Evolutionary conservation across 2,797 vertebrate genomes (phyloP), one percentile per base, ranked within the genome.

Genomic region (Acipenser transmontanus): DNA sequence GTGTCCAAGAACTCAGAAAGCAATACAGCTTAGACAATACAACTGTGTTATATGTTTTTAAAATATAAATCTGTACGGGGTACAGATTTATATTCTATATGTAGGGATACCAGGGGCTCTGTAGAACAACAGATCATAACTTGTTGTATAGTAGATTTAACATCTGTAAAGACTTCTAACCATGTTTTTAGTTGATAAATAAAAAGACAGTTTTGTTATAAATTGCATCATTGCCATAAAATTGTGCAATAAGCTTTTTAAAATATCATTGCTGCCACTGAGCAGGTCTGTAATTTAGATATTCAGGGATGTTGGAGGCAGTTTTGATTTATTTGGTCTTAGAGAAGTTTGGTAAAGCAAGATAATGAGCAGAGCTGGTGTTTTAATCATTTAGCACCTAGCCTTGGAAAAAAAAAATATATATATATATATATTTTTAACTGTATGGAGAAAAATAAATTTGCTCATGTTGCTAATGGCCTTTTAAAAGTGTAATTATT

Each of bases 251-350:
- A 94, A 92, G 93, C 94, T 94, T 95, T 97, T 97, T 94, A 93
- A 96, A 96, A 97, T 96, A 96, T 91, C 94, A 95, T 90, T 88
- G 90, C 93, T 95, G 94, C 94, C 93, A 95, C 82, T 78, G 89
- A 91, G 90, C 85, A 88, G 85, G 88, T 91, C 84, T 90, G 85
- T 94, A 94, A 95, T 93, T 94, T 94, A 95, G 94, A 93, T 93
- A 92, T 94, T 94, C 91, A 88, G 79, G 88, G 91, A 88, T 87
- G 85, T 93, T 94, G 80, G 80, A 91, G 87, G 85, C 89, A 83
- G 86, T 91, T 80, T 90, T 95, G 93, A 95, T 96, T 93, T 95
- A 95, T 95, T 94, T 93, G 92, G 91, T 94, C 93, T 92, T 93
- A 88, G 89, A 86, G 89, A 93, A 95, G 91, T 95, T 95, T 95